Evolutionary conservation across 2,888 invertebrate genomes (phyloP), one percentile per base, ranked within the genome.

Genomic region (Neocrepidodera transversa): DNA sequence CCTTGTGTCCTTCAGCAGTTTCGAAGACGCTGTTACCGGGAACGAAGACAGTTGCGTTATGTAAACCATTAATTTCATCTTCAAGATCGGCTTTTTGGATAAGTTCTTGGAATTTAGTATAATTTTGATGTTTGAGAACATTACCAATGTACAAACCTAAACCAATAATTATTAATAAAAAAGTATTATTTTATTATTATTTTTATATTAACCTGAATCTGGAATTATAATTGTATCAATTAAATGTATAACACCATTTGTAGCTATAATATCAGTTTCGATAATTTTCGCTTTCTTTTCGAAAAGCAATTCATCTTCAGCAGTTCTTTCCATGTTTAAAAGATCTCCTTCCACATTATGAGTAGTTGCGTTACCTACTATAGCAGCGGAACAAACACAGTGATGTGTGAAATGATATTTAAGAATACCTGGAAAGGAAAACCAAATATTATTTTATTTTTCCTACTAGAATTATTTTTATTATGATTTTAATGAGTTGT

Each of bases 221-320:
- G 89, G 88, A 51, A 88, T 82, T 40, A 90, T 74, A 18, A 90
- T 83, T 2, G 83, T 82, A 69, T 90, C 88, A 63, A 90, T 83
- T 20, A 87, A 80, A 74, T 90, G 88, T 20, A 91, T 73, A 1
- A 90, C 88, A n/a, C 90, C 91, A 76, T 91, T 89, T 1, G 85
- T 87, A 8, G 84, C 88, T 78, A 90, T 83, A 23, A 86, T 79
- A 73, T 90, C 90, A 2, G 80, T 76, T 55, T 82, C 82, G 5
- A 82, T 74, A 18, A 88, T 81, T 72, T 84, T 84, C 0, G 85
- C 84, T 45, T 82, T 81, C 11, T 84, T 82, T 66, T 85, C 85
- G 18, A 88, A 82, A 32, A 84, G 78, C 30, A 87, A 72, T 58
- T 85, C 82, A 58, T 83, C 82, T 20, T 83, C 81, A 3, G 78